Conservation (phyloP, 2,113 vertebrate species). For the Peromyscus californicus region DNA sequence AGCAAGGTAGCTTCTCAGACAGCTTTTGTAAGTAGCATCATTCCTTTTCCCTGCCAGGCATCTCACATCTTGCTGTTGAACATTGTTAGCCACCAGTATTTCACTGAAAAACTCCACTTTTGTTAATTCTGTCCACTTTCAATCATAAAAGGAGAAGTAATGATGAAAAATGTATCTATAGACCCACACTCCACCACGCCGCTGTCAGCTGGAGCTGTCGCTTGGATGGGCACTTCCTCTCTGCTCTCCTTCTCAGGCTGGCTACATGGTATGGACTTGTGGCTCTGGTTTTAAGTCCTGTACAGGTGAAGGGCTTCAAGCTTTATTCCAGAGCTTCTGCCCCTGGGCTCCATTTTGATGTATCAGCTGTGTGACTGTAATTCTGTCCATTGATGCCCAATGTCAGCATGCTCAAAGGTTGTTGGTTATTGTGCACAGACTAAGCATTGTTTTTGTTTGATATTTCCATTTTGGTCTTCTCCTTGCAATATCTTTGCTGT, state of each 20-base stretch:
- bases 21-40: background rate
- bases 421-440: too few species aligned
- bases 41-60: background rate
- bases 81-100: background rate
- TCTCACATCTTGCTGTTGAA: background rate
- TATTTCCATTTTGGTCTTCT: background rate
- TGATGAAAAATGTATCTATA: background rate
- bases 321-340: background rate
- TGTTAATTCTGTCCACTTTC: background rate
- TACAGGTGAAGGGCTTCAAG: too few species aligned
- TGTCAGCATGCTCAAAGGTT: background rate
- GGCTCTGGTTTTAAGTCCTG: background rate
- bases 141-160: background rate
- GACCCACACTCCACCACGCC: fast-evolving
- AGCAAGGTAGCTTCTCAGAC: background rate
- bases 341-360: background rate
- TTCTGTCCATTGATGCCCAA: background rate
- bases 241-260: background rate
- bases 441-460: background rate
- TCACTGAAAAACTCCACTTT: background rate
- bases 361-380: background rate
- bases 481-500: background rate
- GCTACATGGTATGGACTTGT: background rate
- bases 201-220: background rate
- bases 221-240: too few species aligned